These are phyloP conservation scores for Leptinotarsa texana DNA, from an alignment of 1,140 invertebrate genomes.

Conservation along the genomic window DNA sequence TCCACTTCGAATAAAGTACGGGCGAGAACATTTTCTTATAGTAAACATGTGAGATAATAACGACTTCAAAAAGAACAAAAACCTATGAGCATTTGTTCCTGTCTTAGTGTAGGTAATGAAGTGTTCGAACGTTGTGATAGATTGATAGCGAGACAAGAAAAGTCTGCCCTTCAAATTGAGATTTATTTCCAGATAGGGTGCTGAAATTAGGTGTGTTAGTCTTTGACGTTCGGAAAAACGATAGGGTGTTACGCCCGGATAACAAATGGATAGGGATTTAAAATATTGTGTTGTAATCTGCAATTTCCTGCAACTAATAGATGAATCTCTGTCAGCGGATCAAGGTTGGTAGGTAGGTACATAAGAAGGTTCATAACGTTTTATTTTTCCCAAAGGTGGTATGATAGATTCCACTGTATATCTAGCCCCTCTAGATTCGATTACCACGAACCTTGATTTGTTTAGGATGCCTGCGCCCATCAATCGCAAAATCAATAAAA, in stretches of 20 bases:
- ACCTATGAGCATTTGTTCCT: not conserved
- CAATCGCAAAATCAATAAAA: too few relatives aligned
- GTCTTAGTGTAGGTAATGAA: not conserved
- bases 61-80: too few relatives aligned
- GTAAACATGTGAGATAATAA: too few relatives aligned
- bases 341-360: not conserved
- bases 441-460: too few relatives aligned
- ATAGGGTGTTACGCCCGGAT: not conserved
- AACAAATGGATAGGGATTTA: not conserved
- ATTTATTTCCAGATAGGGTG: not conserved
- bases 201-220: slow-evolving; percentile 5
- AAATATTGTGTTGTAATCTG: not conserved
- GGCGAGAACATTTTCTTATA: too few relatives aligned
- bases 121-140: not conserved
- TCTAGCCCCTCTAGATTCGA: too few relatives aligned
- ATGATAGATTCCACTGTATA: not conserved
- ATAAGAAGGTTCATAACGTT: not conserved
- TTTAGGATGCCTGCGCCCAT: too few relatives aligned
- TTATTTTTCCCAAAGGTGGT: not conserved
- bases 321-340: not conserved
- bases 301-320: not conserved
- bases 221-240: not conserved
- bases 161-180: not conserved
- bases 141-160: not conserved
- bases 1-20: too few relatives aligned